phyloP scores from a whole-genome alignment of 1,140 invertebrate genomes.

The Eubasilissa regina region DNA sequence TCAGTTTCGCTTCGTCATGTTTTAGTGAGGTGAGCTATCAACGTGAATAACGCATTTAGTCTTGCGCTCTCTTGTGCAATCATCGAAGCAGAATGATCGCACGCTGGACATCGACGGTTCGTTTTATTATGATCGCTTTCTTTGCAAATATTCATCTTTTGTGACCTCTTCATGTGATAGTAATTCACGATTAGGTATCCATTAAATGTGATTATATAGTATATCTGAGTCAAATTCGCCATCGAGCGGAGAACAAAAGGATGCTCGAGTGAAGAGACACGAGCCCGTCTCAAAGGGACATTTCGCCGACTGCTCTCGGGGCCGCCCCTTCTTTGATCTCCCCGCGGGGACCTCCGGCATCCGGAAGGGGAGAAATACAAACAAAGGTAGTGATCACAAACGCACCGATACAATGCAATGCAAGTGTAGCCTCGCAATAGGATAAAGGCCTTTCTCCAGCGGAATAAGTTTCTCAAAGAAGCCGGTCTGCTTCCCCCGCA shows the following conservation, averaged over 20 bases:
- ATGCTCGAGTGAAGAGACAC: conserved; percentile 9
- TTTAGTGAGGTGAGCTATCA: neutral
- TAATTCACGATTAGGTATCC: neutral
- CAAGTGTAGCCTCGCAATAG: conserved; percentile 47
- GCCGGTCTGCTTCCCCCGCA: conserved; percentile 31
- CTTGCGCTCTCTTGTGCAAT: too few relatives aligned
- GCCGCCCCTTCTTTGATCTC: conserved; percentile 24
- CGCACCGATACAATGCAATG: conserved; percentile 47
- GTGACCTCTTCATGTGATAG: neutral
- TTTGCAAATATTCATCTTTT: too few relatives aligned
- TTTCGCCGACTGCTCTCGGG: neutral
- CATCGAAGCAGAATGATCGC: too few relatives aligned
- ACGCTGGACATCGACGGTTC: too few relatives aligned
- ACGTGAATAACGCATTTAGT: too few relatives aligned
- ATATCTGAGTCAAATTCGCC: neutral
- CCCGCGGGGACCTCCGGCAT: conserved; percentile 35
- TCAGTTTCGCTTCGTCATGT: conserved; percentile 6
- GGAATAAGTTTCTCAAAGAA: conserved; percentile 46
- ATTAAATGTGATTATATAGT: neutral
- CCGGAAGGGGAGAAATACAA: conserved; percentile 15
- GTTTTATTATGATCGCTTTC: too few relatives aligned
- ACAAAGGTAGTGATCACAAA: conserved; percentile 10
- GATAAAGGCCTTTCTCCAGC: conserved; percentile 45
- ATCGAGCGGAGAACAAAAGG: neutral
- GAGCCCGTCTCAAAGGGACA: conserved; percentile 34